Evolutionary conservation across 2,113 vertebrate genomes (phyloP).

Genomic region (Scomber scombrus): DNA sequence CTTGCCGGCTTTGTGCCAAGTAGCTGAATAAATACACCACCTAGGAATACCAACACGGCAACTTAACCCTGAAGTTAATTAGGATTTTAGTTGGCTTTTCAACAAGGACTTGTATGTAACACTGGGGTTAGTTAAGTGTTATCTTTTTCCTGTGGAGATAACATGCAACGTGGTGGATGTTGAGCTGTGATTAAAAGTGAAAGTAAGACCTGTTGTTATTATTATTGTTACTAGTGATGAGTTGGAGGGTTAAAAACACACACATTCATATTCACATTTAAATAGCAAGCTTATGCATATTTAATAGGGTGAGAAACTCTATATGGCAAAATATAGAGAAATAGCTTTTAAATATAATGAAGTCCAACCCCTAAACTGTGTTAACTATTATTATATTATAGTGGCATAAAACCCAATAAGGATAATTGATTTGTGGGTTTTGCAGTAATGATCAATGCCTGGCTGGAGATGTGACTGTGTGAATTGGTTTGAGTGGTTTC

Average conservation of each 20-base stretch:
- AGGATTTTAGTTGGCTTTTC: neutral
- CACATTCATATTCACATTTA: neutral
- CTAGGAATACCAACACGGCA: neutral
- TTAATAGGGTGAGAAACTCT: no score
- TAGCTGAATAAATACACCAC: neutral
- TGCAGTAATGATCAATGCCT: neutral
- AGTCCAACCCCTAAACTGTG: neutral
- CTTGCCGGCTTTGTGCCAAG: neutral
- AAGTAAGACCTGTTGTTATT: neutral
- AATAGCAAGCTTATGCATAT: neutral
- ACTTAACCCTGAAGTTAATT: neutral
- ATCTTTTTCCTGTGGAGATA: neutral
- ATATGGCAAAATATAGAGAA: no score
- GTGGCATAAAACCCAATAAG: no score
- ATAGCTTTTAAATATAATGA: neutral
- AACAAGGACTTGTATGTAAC: no score
- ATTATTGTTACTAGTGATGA: neutral
- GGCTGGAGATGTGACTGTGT: neutral
- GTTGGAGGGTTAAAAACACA: neutral
- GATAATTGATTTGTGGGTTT: neutral
- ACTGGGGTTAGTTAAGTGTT: neutral
- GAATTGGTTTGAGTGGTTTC: neutral
- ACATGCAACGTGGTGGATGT: neutral
- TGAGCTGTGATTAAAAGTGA: constrained; percentile 3
- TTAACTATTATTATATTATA: no score